Evolutionary conservation across 35 echinoderm and acorn worm species (phyloP).

Genomic region (Holothuria glaberrima): DNA sequence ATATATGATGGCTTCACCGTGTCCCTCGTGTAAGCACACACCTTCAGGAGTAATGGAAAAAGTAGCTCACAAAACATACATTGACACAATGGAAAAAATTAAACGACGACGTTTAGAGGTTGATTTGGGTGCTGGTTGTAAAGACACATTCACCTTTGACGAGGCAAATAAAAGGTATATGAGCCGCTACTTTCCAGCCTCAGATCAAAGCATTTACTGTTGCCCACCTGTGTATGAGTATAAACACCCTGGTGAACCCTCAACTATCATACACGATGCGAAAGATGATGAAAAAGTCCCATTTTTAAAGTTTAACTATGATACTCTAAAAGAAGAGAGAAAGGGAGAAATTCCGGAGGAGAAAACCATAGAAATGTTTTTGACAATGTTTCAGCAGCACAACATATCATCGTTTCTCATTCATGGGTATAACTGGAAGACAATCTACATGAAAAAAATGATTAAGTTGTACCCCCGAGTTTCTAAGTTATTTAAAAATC

Average conservation of each 20-base stretch:
- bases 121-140: conserved; percentile 20
- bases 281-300: neutral
- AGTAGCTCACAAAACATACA: neutral
- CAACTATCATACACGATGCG: neutral
- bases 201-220: neutral
- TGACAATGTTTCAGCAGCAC: neutral
- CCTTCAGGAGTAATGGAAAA: neutral
- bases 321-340: neutral
- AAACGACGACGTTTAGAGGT: neutral
- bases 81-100: neutral
- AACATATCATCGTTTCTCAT: neutral
- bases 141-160: neutral
- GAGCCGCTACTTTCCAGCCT: neutral
- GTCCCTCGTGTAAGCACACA: neutral
- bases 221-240: conserved; percentile 27
- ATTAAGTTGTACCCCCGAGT: neutral
- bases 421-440: conserved; percentile 48
- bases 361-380: neutral
- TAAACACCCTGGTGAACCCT: conserved; percentile 11
- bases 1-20: too few relatives aligned
- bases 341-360: conserved; percentile 6
- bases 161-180: conserved; percentile 8
- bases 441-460: conserved; percentile 12
- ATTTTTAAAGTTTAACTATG: conserved; percentile 23
- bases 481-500: conserved; percentile 8